Percentiles rank a stretch among this genome's conserved stretches.
Evolutionary conservation across 1,140 invertebrate species (phyloP).

Genomic region (Arion vulgaris): DNA sequence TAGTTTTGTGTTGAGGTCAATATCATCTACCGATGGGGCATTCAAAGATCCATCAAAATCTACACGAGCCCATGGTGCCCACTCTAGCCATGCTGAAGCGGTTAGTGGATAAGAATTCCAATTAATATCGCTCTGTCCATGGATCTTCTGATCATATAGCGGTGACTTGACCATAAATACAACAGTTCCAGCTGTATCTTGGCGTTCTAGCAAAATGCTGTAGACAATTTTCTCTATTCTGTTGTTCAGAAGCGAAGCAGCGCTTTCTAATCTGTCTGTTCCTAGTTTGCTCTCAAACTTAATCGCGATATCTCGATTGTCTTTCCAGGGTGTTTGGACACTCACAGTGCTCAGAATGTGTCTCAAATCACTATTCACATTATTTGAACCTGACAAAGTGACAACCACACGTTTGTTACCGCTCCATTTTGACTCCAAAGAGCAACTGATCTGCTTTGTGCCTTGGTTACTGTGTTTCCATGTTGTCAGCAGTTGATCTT

Average conservation of each 20-base stretch:
- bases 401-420: background rate
- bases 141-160: constrained; percentile 15
- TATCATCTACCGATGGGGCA: background rate
- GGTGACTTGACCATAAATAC: constrained; percentile 4
- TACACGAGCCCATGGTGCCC: constrained; percentile 16
- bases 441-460: background rate
- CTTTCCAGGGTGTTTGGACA: background rate
- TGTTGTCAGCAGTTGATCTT: background rate
- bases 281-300: background rate
- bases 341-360: background rate
- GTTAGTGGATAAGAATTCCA: constrained; percentile 4
- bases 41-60: constrained; percentile 25
- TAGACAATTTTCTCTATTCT: background rate
- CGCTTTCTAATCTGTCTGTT: background rate
- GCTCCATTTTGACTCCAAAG: background rate
- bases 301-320: background rate
- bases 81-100: constrained; percentile 11
- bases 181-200: background rate
- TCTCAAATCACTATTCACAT: background rate
- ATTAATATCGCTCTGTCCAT: background rate
- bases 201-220: background rate
- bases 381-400: constrained; percentile 4
- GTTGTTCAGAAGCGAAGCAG: background rate
- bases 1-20: constrained; percentile 5
- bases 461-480: constrained; percentile 3